These are phyloP conservation scores for Drosophila bifasciata DNA, from an alignment of 1,140 invertebrate species.

Conservation along the genomic window DNA sequence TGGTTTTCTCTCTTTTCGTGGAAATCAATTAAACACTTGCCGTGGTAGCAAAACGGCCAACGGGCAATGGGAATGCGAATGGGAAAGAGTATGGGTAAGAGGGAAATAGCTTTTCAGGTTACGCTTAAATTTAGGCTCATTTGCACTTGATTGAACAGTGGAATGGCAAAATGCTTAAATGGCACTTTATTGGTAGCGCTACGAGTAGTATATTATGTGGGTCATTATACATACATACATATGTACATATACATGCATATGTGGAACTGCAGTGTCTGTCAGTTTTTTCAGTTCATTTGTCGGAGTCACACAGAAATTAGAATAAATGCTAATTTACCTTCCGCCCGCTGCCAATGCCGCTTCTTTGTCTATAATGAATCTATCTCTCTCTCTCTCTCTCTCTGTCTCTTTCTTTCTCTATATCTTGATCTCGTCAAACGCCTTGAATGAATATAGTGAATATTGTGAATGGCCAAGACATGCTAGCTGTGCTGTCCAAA, in stretches of 20 bases:
- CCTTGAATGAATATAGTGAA: conserved; percentile 59
- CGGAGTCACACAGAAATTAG: conserved; percentile 56
- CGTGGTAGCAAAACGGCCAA: conserved; percentile 1
- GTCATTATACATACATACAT: too few relatives aligned
- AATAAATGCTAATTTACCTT: conserved; percentile 77
- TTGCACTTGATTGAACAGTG: conserved; percentile 67
- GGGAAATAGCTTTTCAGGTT: conserved; percentile 39
- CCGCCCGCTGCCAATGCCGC: background rate
- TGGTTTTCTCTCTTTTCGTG: conserved; percentile 64
- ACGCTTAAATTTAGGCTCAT: conserved; percentile 58
- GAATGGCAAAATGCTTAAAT: conserved; percentile 52
- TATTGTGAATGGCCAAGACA: conserved; percentile 52
- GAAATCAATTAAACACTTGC: conserved; percentile 72
- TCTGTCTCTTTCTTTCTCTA: too few relatives aligned
- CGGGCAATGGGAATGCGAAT: background rate
- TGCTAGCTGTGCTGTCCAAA: conserved; percentile 35
- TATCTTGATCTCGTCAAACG: conserved; percentile 12
- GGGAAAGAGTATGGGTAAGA: background rate
- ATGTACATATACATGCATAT: too few relatives aligned
- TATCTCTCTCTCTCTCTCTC: too few relatives aligned
- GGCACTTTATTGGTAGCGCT: conserved; percentile 60
- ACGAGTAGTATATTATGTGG: conserved; percentile 39
- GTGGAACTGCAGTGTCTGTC: conserved; percentile 31
- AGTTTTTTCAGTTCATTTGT: conserved; percentile 15
- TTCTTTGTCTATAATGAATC: conserved; percentile 37